Evolutionary conservation across 1,140 invertebrate genomes (phyloP).

Genomic region (Pinna nobilis): DNA sequence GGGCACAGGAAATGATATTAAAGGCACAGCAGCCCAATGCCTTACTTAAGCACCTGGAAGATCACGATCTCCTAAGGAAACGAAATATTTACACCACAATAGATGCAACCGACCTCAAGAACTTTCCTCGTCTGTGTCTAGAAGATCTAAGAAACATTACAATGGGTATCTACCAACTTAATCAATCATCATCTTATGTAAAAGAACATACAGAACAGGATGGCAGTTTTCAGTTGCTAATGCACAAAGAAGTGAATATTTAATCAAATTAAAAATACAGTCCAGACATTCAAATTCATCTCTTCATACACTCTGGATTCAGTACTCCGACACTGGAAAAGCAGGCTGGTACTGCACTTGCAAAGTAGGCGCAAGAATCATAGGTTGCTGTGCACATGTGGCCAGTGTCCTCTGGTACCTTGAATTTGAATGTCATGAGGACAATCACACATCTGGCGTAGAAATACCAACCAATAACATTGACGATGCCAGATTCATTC

Average conservation of each 20-base stretch:
- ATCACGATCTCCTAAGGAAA: background rate
- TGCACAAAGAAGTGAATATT: too few relatives aligned
- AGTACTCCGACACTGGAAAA: background rate
- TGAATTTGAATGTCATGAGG: too few relatives aligned
- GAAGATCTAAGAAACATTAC: slow-evolving; percentile 7
- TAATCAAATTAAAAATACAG: background rate
- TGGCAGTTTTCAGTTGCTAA: background rate
- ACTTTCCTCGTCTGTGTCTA: background rate
- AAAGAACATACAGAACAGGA: slow-evolving; percentile 8
- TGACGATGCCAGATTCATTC: too few relatives aligned
- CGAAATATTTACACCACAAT: background rate
- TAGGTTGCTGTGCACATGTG: slow-evolving; percentile 30
- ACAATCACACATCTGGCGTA: too few relatives aligned
- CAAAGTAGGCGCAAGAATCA: slow-evolving; percentile 24
- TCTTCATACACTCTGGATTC: background rate
- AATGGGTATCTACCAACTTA: slow-evolving; percentile 15
- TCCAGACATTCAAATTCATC: background rate
- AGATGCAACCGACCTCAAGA: background rate
- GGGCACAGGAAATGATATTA: slow-evolving; percentile 6
- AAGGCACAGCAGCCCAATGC: background rate
- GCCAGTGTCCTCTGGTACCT: slow-evolving; percentile 30
- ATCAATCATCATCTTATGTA: slow-evolving; percentile 3
- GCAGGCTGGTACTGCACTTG: slow-evolving; percentile 32
- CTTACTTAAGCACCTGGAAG: background rate
- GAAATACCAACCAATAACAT: too few relatives aligned